Evolutionary conservation across 2,888 invertebrate genomes (phyloP).

Genomic region (Chironomus riparius): DNA sequence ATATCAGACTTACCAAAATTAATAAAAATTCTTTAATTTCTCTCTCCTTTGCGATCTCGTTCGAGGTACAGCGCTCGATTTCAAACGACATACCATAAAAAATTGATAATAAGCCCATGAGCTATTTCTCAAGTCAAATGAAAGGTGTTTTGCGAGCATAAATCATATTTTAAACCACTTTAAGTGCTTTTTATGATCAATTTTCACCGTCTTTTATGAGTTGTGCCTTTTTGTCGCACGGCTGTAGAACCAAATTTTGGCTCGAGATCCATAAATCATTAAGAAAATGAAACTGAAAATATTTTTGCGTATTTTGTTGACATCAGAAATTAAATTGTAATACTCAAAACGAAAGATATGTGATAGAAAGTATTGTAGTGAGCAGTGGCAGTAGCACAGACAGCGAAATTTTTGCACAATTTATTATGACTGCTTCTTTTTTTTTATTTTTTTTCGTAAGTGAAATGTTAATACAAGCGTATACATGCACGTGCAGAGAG

Average conservation of each 20-base stretch:
- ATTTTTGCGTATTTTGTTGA: too few relatives aligned
- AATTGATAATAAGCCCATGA: conserved; percentile 2
- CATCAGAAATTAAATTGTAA: too few relatives aligned
- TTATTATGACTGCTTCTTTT: too few relatives aligned
- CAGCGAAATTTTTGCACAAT: too few relatives aligned
- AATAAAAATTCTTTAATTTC: too few relatives aligned
- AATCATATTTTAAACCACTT: not conserved
- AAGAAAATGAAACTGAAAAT: too few relatives aligned
- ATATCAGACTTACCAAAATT: too few relatives aligned
- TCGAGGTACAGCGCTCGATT: not conserved
- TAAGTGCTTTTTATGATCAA: not conserved
- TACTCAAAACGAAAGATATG: too few relatives aligned
- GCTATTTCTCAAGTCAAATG: not conserved
- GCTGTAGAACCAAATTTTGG: not conserved
- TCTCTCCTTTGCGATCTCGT: too few relatives aligned
- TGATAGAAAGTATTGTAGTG: not conserved
- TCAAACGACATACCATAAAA: not conserved
- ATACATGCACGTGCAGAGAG: not conserved
- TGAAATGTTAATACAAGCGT: not conserved
- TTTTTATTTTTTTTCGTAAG: too few relatives aligned
- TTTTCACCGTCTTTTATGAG: not conserved
- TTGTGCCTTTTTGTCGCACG: not conserved
- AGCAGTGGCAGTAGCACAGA: not conserved
- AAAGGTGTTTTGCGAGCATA: not conserved
- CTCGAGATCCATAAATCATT: not conserved